phyloP scores from a whole-genome alignment of 1,140 invertebrate genomes.

The Chlorops oryzae region DNA sequence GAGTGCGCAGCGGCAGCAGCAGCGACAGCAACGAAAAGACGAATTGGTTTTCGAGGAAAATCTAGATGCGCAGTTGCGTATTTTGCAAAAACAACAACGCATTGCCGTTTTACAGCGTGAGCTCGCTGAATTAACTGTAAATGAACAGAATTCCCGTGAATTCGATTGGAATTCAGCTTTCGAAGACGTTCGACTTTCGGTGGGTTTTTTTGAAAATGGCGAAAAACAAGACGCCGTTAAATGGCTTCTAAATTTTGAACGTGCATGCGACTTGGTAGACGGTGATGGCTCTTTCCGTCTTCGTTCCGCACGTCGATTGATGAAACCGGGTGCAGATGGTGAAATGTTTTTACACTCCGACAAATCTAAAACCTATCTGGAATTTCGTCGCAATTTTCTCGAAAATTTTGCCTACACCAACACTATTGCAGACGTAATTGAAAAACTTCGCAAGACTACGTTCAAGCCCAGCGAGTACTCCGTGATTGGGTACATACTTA shows the following conservation, averaged over 20 bases:
- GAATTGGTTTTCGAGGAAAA: too few species aligned
- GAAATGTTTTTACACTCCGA: background rate
- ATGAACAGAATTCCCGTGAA: too few species aligned
- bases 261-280: background rate
- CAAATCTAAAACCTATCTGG: background rate
- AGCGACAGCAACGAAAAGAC: too few species aligned
- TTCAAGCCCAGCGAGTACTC: background rate
- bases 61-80: too few species aligned
- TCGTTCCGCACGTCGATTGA: background rate
- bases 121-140: too few species aligned
- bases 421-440: background rate
- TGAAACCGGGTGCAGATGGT: background rate
- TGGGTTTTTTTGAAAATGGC: background rate
- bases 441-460: background rate
- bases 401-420: background rate
- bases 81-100: too few species aligned
- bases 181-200: background rate
- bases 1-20: too few species aligned
- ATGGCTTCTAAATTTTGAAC: background rate
- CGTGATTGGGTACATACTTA: background rate
- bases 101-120: too few species aligned
- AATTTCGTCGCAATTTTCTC: background rate
- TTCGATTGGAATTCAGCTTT: too few species aligned
- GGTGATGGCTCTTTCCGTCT: background rate
- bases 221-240: background rate